Conservation (phyloP, 2,113 vertebrate species). For the Istiophorus platypterus region DNA sequence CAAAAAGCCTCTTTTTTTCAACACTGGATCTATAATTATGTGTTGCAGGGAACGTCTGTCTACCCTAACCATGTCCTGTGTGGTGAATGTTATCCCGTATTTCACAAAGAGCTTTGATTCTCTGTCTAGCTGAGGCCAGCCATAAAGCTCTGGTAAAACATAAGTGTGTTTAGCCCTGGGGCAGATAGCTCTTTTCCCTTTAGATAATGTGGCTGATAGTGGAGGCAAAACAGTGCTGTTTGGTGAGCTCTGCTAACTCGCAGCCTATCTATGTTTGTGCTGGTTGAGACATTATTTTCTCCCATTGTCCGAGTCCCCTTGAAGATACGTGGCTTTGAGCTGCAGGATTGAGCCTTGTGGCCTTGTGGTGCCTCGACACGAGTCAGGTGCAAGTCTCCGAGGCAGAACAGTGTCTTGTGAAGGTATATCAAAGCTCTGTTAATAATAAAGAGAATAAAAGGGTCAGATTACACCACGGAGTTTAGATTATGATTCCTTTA, state of each 20-base stretch:
- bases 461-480: neutral
- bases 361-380: constrained; percentile 50
- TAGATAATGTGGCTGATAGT: constrained; percentile 75
- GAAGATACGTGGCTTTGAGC: constrained; percentile 60
- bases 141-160: constrained; percentile 74
- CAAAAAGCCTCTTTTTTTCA: constrained; percentile 8
- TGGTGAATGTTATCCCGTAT: constrained; percentile 33
- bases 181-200: constrained; percentile 61
- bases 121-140: constrained; percentile 58
- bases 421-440: constrained; percentile 1
- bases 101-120: constrained; percentile 55
- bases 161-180: constrained; percentile 67
- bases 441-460: neutral
- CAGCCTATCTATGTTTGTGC: constrained; percentile 74
- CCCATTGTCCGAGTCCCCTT: constrained; percentile 62
- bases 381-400: constrained; percentile 71
- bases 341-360: constrained; percentile 40
- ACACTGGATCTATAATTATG: constrained; percentile 54
- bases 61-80: constrained; percentile 52
- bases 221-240: constrained; percentile 39
- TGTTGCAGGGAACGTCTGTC: constrained; percentile 25
- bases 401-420: neutral
- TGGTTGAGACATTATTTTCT: constrained; percentile 78
- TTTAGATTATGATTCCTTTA: neutral
- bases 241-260: constrained; percentile 55